Percentiles rank a stretch among this genome's conserved stretches.
Conservation (phyloP, 30 jellyfish, hydroid and myxozoan genomes). For the Turritopsis rubra region DNA sequence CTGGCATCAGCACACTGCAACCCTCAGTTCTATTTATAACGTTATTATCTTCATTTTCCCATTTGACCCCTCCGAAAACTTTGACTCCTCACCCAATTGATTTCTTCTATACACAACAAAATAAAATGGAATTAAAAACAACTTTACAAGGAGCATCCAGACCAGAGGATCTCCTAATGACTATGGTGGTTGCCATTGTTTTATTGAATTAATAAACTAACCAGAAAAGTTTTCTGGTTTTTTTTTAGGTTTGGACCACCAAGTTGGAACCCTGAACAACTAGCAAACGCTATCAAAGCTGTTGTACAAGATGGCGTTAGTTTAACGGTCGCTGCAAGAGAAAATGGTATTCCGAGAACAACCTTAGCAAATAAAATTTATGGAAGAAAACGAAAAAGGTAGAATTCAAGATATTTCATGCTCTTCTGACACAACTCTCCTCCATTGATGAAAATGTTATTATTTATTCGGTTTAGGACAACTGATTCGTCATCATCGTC, state of each 20-base stretch:
- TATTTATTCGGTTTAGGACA: no score
- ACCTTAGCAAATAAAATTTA: slow-evolving; percentile 1
- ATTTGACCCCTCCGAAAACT: no score
- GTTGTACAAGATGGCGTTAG: slow-evolving; percentile 9
- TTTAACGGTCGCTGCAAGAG: slow-evolving; percentile 2
- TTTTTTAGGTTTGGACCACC: slow-evolving; percentile 18
- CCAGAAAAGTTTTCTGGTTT: no score
- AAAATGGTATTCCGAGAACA: slow-evolving; percentile 6
- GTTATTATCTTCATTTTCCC: no score
- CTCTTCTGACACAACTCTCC: background rate
- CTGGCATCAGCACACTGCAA: no score
- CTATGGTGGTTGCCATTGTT: background rate
- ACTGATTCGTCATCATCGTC: slow-evolving; percentile 8
- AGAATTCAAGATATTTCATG: background rate
- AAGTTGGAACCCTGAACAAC: slow-evolving; percentile 1
- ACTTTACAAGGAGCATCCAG: no score
- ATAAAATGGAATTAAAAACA: no score
- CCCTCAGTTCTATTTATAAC: no score
- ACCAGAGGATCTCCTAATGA: no score
- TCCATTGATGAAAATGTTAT: no score
- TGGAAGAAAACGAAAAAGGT: slow-evolving; percentile 12
- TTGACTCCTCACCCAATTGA: no score
- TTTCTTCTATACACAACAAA: no score
- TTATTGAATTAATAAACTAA: background rate
- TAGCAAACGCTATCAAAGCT: slow-evolving; percentile 7